These are phyloP conservation scores for Halcyon senegalensis DNA, from an alignment of 2,113 vertebrate species.

Conservation along the genomic window DNA sequence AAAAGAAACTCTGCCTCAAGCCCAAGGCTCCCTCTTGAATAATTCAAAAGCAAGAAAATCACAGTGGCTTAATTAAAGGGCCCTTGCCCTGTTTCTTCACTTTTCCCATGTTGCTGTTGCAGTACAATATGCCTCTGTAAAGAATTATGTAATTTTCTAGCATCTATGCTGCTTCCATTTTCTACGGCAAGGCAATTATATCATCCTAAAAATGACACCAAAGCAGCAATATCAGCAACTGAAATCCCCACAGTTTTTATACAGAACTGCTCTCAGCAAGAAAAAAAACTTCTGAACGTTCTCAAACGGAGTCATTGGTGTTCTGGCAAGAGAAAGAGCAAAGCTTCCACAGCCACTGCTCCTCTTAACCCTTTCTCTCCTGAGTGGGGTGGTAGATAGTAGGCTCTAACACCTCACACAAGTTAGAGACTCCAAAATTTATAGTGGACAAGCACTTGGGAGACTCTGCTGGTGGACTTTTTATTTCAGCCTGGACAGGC, in stretches of 20 bases:
- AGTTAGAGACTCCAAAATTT: neutral
- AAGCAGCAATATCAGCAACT: neutral
- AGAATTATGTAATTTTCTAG: neutral
- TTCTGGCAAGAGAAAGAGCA: neutral
- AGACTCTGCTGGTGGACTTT: neutral
- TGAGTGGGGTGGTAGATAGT: neutral
- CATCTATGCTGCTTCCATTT: neutral
- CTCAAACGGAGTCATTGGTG: neutral
- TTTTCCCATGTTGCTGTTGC: conserved; percentile 23
- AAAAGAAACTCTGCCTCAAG: conserved; percentile 52
- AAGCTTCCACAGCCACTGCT: neutral
- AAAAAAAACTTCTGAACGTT: neutral
- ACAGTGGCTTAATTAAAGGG: conserved; percentile 57
- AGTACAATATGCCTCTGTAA: neutral
- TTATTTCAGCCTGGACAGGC: neutral
- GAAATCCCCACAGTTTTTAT: neutral
- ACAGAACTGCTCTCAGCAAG: neutral
- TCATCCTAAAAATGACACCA: neutral
- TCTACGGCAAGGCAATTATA: neutral
- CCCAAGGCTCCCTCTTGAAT: conserved; percentile 39
- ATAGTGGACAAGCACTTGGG: neutral
- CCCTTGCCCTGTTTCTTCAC: neutral
- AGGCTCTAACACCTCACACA: neutral
- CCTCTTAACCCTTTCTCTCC: neutral
- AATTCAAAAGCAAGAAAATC: conserved; percentile 55